Percentiles rank a stretch among this genome's conserved stretches.
These are phyloP conservation scores for Dione juno DNA, from an alignment of 2,888 invertebrate genomes.

Conservation along the genomic window DNA sequence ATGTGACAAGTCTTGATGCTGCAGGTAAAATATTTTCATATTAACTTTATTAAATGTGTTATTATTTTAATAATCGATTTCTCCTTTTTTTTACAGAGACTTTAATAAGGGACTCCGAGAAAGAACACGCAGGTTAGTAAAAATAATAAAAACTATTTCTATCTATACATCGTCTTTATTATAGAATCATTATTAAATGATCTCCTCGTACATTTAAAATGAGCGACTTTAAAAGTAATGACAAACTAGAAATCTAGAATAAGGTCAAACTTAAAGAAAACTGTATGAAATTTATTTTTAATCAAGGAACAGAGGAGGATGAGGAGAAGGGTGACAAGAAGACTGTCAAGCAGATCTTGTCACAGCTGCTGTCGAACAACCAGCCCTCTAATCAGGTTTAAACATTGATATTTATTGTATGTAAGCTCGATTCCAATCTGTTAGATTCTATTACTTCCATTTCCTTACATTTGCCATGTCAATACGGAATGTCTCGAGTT, in stretches of 20 bases:
- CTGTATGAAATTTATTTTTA: too few relatives aligned
- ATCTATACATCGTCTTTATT: too few relatives aligned
- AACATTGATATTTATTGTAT: constrained; percentile 13
- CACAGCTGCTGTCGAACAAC: constrained; percentile 75
- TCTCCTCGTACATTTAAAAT: too few relatives aligned
- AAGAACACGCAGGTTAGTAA: constrained; percentile 49
- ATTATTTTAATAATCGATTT: neutral
- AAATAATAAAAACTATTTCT: neutral
- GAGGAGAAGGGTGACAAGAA: constrained; percentile 80
- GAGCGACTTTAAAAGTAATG: too few relatives aligned
- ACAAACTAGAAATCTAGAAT: too few relatives aligned
- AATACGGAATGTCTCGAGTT: too few relatives aligned
- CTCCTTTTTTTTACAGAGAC: constrained; percentile 35
- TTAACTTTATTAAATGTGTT: too few relatives aligned
- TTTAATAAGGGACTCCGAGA: constrained; percentile 38
- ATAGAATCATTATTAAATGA: too few relatives aligned
- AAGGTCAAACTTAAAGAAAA: too few relatives aligned
- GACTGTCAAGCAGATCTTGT: constrained; percentile 75
- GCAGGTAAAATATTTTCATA: constrained; percentile 52
- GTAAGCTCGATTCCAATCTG: too few relatives aligned
- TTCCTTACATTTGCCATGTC: too few relatives aligned
- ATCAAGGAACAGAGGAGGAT: constrained; percentile 66
- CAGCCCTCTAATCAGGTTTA: constrained; percentile 75
- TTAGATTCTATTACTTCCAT: too few relatives aligned
- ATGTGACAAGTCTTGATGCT: constrained; percentile 57